A percentile compares a stretch with the other conserved stretches of the same genome.
phyloP scores from a whole-genome alignment of 2,113 vertebrate genomes.

The Turdus rufiventris region DNA sequence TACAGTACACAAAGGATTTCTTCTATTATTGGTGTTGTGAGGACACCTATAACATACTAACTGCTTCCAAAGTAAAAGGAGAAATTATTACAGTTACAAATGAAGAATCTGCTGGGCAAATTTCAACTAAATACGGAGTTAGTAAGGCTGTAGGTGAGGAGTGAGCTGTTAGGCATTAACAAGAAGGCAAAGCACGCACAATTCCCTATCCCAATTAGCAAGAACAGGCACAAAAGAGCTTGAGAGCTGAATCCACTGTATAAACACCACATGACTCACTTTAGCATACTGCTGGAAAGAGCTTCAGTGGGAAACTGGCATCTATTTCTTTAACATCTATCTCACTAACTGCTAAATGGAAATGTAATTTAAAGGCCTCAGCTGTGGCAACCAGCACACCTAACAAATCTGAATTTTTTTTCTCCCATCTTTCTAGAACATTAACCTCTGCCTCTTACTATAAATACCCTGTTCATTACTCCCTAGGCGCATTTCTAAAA shows the following conservation, averaged over 20 bases:
- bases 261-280: not conserved
- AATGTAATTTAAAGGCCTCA: not conserved
- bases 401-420: not conserved
- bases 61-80: not conserved
- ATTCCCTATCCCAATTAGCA: not conserved
- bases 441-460: not conserved
- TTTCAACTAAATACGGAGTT: not conserved
- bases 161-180: not conserved
- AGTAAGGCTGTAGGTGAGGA: not conserved
- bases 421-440: not conserved
- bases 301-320: not conserved
- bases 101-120: not conserved
- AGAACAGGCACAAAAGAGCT: not conserved
- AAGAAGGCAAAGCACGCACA: not conserved
- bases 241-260: not conserved
- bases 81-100: not conserved
- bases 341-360: not conserved
- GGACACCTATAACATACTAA: not conserved
- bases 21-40: not conserved
- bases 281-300: not conserved
- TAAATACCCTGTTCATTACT: not conserved
- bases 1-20: not conserved
- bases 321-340: not conserved
- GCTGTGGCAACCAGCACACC: not conserved
- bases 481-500: not conserved